Evolutionary conservation across 2,113 vertebrate genomes (phyloP).

Genomic region (Phycodurus eques): DNA sequence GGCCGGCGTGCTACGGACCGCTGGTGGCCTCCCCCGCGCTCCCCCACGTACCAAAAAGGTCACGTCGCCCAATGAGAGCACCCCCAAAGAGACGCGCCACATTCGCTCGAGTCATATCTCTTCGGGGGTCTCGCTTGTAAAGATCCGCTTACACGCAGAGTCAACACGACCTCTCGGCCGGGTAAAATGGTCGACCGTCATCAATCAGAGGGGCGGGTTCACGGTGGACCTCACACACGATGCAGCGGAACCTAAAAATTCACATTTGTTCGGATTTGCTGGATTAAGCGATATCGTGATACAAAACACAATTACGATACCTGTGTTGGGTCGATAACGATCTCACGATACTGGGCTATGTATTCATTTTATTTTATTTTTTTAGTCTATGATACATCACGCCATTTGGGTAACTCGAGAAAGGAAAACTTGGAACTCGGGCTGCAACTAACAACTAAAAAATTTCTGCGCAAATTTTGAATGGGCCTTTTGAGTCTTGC

Average conservation of each 20-base stretch:
- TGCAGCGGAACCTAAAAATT: not conserved
- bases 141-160: conserved; percentile 46
- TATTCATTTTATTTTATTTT: too few species aligned
- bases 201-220: not conserved
- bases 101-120: conserved; percentile 52
- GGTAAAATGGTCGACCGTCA: not conserved
- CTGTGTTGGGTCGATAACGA: too few species aligned
- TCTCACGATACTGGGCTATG: too few species aligned
- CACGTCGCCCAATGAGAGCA: conserved; percentile 16
- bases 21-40: conserved; percentile 33
- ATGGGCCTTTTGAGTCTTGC: too few species aligned
- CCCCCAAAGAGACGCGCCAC: conserved; percentile 18
- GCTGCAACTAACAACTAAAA: too few species aligned
- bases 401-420: too few species aligned
- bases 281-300: not conserved
- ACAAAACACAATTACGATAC: too few species aligned
- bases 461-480: too few species aligned
- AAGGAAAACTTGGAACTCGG: too few species aligned
- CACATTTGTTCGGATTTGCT: not conserved
- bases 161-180: not conserved
- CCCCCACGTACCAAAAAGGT: conserved; percentile 66
- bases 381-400: too few species aligned
- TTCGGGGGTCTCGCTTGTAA: conserved; percentile 33
- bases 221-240: not conserved
- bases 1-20: conserved; percentile 11